A percentile compares a stretch with the other conserved stretches of the same genome.
Conservation (phyloP, 2,113 vertebrate species). For the Otolemur garnettii region DNA sequence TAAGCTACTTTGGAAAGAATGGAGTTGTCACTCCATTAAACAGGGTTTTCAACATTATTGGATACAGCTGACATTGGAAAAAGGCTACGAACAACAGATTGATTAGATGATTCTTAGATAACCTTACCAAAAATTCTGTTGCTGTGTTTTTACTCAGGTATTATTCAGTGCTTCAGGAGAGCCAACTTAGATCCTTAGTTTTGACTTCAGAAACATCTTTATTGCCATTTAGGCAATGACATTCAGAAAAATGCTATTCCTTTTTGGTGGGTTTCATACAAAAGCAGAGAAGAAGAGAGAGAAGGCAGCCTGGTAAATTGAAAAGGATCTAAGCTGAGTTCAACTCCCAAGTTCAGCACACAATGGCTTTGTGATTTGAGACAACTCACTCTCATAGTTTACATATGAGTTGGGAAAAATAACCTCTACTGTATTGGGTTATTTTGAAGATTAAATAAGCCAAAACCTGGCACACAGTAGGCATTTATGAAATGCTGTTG, state of each 20-base stretch:
- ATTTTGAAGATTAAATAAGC: neutral
- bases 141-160: neutral
- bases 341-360: neutral
- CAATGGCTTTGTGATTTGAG: neutral
- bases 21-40: neutral
- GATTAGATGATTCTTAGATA: neutral
- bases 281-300: conserved; percentile 4
- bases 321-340: neutral
- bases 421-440: neutral
- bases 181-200: neutral
- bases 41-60: neutral
- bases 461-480: neutral
- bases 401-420: neutral
- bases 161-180: conserved; percentile 34
- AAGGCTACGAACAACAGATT: neutral
- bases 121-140: neutral
- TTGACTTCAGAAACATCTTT: conserved; percentile 1
- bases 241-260: neutral
- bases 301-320: neutral
- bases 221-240: neutral
- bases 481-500: neutral
- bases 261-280: neutral
- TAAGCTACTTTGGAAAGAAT: neutral
- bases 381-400: neutral
- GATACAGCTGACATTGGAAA: neutral